These are phyloP conservation scores for Platycheirus albimanus DNA, from an alignment of 2,888 invertebrate species.

Conservation along the genomic window DNA sequence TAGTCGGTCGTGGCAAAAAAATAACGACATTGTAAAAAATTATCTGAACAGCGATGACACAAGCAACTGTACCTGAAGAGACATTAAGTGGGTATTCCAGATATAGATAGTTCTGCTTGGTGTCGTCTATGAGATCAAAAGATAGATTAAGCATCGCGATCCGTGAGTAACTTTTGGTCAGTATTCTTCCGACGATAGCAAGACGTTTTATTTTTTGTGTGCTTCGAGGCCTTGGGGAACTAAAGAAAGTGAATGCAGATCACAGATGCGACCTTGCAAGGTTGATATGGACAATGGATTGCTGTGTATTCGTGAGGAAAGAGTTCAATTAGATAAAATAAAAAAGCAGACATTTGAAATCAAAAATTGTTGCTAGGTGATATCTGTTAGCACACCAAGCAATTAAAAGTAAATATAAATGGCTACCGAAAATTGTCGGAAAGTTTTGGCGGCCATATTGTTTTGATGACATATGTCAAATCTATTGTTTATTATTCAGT, in stretches of 20 bases:
- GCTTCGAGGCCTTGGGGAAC: background rate
- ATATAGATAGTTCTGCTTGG: background rate
- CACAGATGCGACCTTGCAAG: slow-evolving; percentile 46
- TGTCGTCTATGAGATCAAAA: slow-evolving; percentile 2
- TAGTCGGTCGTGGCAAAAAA: slow-evolving; percentile 1
- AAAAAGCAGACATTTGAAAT: too few species aligned
- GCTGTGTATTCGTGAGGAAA: too few species aligned
- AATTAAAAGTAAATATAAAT: too few species aligned
- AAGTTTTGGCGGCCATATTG: too few species aligned
- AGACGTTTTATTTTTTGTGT: background rate
- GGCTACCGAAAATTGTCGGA: too few species aligned
- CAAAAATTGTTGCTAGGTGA: too few species aligned
- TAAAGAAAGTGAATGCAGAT: slow-evolving; percentile 14
- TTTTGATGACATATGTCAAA: too few species aligned
- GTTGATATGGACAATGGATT: background rate
- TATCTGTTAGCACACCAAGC: too few species aligned
- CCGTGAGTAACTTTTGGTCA: slow-evolving; percentile 7
- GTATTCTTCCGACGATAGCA: slow-evolving; percentile 1
- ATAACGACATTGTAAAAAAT: background rate
- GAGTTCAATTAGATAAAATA: too few species aligned
- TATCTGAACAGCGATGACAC: background rate
- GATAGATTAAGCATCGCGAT: slow-evolving; percentile 28
- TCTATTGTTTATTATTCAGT: too few species aligned
- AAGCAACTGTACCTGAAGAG: background rate
- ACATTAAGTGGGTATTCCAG: background rate